Evolutionary conservation across 2,888 invertebrate species (phyloP).

Genomic region (Bombyx huttoni): DNA sequence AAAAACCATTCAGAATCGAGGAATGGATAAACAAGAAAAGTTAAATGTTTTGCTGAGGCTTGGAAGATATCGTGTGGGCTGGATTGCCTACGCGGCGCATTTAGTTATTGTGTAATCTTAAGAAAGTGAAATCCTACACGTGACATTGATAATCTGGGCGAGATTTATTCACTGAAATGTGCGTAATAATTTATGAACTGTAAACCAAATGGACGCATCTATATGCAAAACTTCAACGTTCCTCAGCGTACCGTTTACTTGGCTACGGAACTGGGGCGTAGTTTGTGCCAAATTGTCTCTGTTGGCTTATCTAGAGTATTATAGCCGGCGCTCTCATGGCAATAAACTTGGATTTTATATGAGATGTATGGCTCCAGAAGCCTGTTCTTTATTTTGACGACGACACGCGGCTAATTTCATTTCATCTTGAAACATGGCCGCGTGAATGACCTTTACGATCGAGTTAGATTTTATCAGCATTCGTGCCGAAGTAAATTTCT

Average conservation of each 20-base stretch:
- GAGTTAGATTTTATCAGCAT: neutral
- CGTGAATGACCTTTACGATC: constrained; percentile 1
- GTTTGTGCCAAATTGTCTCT: constrained; percentile 69
- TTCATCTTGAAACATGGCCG: constrained; percentile 11
- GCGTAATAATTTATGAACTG: constrained; percentile 62
- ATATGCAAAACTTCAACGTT: constrained; percentile 65
- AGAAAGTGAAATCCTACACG: constrained; percentile 21
- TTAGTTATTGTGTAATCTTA: constrained; percentile 6
- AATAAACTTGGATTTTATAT: constrained; percentile 55
- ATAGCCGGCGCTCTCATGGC: constrained; percentile 49
- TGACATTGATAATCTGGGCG: constrained; percentile 30
- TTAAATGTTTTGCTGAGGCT: neutral
- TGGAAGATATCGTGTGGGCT: neutral
- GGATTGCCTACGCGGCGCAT: constrained; percentile 1
- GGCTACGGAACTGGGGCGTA: constrained; percentile 58
- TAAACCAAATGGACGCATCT: constrained; percentile 66
- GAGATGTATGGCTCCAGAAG: constrained; percentile 44
- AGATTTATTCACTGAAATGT: constrained; percentile 48
- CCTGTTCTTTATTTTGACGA: constrained; percentile 36
- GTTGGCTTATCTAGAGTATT: constrained; percentile 68
- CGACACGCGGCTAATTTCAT: constrained; percentile 30
- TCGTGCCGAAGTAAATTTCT: neutral
- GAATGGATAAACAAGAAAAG: constrained; percentile 1
- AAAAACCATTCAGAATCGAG: neutral
- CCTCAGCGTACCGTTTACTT: constrained; percentile 39